Percentiles rank a stretch among this genome's conserved stretches.
phyloP scores from a whole-genome alignment of 2,797 vertebrate genomes.

The Halcyon smyrnensis region DNA sequence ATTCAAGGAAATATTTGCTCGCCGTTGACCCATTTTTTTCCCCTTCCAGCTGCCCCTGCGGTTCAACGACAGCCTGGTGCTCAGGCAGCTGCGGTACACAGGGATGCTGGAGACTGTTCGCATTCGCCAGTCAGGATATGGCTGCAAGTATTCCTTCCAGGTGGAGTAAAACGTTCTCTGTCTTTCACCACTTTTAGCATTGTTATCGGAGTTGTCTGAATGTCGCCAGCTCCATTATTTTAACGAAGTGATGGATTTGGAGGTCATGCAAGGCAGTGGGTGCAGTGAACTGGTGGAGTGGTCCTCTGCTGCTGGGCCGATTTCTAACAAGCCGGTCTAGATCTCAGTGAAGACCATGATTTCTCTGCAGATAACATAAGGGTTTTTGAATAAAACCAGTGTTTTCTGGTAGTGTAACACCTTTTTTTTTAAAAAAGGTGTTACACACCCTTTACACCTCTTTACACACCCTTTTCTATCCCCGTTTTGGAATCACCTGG shows the following conservation, averaged over 20 bases:
- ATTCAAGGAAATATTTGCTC: neutral
- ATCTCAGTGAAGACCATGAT: neutral
- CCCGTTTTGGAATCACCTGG: neutral
- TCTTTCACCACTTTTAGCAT: neutral
- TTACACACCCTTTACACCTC: no score
- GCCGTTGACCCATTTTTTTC: neutral
- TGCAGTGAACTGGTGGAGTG: neutral
- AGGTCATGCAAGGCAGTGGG: neutral
- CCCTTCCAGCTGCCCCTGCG: constrained; percentile 88
- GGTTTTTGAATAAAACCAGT: neutral
- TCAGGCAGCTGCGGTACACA: constrained; percentile 95
- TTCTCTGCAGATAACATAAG: neutral
- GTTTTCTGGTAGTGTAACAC: no score
- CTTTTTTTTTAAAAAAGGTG: no score
- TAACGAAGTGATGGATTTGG: neutral
- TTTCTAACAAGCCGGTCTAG: neutral
- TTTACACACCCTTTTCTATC: fast-evolving
- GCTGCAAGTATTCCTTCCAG: constrained; percentile 95
- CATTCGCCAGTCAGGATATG: constrained; percentile 97
- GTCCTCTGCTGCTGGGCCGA: neutral
- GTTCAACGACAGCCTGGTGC: constrained; percentile 92
- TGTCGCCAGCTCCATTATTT: neutral
- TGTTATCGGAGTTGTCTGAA: neutral
- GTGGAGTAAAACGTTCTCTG: constrained; percentile 61
- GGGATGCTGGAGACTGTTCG: constrained; percentile 99